Percentiles rank a stretch among this genome's conserved stretches.
Conservation (phyloP, 2,797 vertebrate genomes). For the Helostoma temminkii region DNA sequence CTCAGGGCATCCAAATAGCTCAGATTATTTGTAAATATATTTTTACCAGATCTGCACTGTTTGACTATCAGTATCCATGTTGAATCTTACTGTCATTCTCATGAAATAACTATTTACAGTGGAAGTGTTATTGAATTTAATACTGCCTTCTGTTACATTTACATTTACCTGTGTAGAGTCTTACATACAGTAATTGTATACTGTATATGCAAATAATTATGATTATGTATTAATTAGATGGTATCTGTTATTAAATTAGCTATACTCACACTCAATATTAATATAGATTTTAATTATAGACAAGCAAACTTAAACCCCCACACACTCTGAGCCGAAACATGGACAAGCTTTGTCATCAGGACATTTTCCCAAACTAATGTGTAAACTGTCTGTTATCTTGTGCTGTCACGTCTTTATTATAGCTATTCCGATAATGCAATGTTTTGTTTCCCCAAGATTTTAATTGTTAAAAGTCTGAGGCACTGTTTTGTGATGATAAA, state of each 20-base stretch:
- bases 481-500: conserved; percentile 43
- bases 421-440: conserved; percentile 13
- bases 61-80: conserved; percentile 16
- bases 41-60: conserved; percentile 40
- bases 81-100: conserved; percentile 11
- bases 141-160: conserved; percentile 27
- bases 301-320: background rate
- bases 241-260: conserved; percentile 19
- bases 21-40: conserved; percentile 53
- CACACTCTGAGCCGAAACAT: conserved; percentile 20
- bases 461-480: conserved; percentile 26
- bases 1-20: conserved; percentile 57
- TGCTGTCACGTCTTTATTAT: conserved; percentile 10
- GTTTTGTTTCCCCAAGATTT: conserved; percentile 3
- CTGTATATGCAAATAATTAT: conserved; percentile 16
- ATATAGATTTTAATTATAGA: conserved; percentile 7
- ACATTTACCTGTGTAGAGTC: conserved; percentile 8
- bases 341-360: conserved; percentile 11
- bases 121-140: conserved; percentile 17
- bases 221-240: conserved; percentile 3
- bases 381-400: conserved; percentile 19
- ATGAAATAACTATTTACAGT: conserved; percentile 21
- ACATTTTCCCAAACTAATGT: conserved; percentile 3
- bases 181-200: conserved; percentile 29
- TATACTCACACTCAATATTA: too few relatives aligned